Base-by-base conservation (phyloP, 1,140 invertebrate genomes). In the Dysdera silvatica region DNA sequence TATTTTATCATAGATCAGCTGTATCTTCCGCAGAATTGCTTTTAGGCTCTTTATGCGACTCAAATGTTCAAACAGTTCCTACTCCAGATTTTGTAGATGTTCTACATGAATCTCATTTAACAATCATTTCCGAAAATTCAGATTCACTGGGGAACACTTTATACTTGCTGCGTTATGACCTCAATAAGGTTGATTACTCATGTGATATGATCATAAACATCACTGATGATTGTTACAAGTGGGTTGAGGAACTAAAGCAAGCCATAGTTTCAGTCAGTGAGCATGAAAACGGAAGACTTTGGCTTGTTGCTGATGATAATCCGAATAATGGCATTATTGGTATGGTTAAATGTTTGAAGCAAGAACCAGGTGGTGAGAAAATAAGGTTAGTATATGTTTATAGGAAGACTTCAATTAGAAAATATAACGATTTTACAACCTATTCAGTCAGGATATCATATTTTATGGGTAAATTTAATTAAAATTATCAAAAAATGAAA, bases 271-370 rank as follows among this genome's bases (percentile, higher is more conserved):
- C n/a, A n/a, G 68, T 59, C 23, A 53, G 32, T 35, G 58, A 69
- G 29, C n/a, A n/a, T n/a, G n/a, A 48, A 37, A 45, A 47, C 29
- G 49, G 32, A 10, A 67, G 28, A 23, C n/a, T 72, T 6, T 72
- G 71, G 71, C 20, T 72, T 2, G 33, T 72, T 16, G 55, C 71
- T 23, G 55, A 70, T 35, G 68, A 72, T 35, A 54, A 14, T 23
- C 85, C 79, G 71, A n/a, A 37, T 4, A 70, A 58, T 53, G 93
- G 95, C 47, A 80, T 92, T 26, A 76, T 95, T 43, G 95, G 95
- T 41, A 75, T 98, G 67, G 84, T 87, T 58, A 94, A 89, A 68
- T 98, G 95, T 74, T 78, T 97, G 35, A 85, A 86, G 70, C 82
- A 82, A 67, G 94, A 97, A 78, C 80, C 84, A 8, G 88, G 87